phyloP scores from a whole-genome alignment of 2,797 vertebrate genomes.

The Gobionotothen gibberifrons region DNA sequence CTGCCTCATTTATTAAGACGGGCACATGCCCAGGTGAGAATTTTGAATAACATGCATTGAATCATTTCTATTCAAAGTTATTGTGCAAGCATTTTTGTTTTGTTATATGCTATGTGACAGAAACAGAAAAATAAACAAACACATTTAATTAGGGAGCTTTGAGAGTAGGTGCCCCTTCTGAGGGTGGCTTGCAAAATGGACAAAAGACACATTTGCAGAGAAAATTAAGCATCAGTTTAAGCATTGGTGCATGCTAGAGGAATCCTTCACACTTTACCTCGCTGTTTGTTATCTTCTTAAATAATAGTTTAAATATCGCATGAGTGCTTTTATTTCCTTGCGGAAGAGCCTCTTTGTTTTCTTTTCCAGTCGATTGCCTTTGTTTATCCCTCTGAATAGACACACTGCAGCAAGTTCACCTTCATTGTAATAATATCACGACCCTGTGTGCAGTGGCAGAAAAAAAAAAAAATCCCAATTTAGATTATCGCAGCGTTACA shows the following conservation, averaged over 20 bases:
- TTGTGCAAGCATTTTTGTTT: conserved; percentile 18
- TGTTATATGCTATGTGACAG: not conserved
- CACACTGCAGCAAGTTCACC: not conserved
- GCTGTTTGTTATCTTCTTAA: conserved; percentile 3
- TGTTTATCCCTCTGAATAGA: conserved; percentile 7
- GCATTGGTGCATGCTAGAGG: not conserved
- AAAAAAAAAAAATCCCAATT: conserved; percentile 10
- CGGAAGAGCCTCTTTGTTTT: conserved; percentile 2
- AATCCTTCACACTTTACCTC: conserved; percentile 3
- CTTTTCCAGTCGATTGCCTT: conserved; percentile 6
- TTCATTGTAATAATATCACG: not conserved
- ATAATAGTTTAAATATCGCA: conserved; percentile 10
- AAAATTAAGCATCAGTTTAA: conserved; percentile 2
- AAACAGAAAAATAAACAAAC: not conserved
- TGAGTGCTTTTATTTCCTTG: not conserved
- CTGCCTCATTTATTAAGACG: conserved; percentile 46
- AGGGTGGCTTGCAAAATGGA: conserved; percentile 9
- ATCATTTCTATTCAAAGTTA: conserved; percentile 27
- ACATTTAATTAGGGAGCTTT: conserved; percentile 20
- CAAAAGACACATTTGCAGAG: conserved; percentile 21
- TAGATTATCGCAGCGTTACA: not conserved
- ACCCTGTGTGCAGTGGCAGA: not conserved
- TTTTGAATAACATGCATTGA: conserved; percentile 48
- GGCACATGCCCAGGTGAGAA: not conserved
- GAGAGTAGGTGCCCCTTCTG: not conserved